Percentiles rank a stretch among this genome's conserved stretches.
Evolutionary conservation across 2,888 invertebrate genomes (phyloP).

Genomic region (Dryobota labecula): DNA sequence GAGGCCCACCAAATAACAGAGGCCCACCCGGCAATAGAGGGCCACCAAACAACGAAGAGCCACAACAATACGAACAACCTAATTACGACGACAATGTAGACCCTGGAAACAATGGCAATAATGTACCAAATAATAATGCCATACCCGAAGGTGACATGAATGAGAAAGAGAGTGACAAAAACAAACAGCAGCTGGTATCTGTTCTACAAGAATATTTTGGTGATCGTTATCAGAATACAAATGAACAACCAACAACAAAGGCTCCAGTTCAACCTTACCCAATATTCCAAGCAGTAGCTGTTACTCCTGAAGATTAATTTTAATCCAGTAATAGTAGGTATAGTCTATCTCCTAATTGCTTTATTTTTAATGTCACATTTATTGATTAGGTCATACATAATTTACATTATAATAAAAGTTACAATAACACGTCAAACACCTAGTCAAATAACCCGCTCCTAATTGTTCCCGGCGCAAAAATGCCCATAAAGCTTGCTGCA

Average conservation of each 20-base stretch:
- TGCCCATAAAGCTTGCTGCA: too few relatives aligned
- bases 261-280: slow-evolving; percentile 40
- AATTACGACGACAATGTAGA: slow-evolving; percentile 41
- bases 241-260: slow-evolving; percentile 18
- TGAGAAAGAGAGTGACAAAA: slow-evolving; percentile 2
- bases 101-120: slow-evolving; percentile 24
- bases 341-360: neutral
- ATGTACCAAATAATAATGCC: slow-evolving; percentile 33
- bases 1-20: slow-evolving; percentile 51
- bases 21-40: slow-evolving; percentile 55
- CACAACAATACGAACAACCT: slow-evolving; percentile 12
- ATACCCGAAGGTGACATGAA: neutral
- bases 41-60: slow-evolving; percentile 28
- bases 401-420: too few relatives aligned
- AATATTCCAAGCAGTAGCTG: slow-evolving; percentile 73
- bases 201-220: slow-evolving; percentile 32
- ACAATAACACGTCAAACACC: too few relatives aligned
- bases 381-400: too few relatives aligned
- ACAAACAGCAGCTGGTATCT: slow-evolving; percentile 22
- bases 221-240: slow-evolving; percentile 11
- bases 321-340: neutral
- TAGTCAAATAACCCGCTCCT: too few relatives aligned
- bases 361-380: too few relatives aligned
- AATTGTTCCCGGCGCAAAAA: too few relatives aligned
- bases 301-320: slow-evolving; percentile 70